A percentile compares a stretch with the other conserved stretches of the same genome.
These are phyloP conservation scores for Sterrhoptilus dennistouni DNA, from an alignment of 2,113 vertebrate species.

Conservation along the genomic window DNA sequence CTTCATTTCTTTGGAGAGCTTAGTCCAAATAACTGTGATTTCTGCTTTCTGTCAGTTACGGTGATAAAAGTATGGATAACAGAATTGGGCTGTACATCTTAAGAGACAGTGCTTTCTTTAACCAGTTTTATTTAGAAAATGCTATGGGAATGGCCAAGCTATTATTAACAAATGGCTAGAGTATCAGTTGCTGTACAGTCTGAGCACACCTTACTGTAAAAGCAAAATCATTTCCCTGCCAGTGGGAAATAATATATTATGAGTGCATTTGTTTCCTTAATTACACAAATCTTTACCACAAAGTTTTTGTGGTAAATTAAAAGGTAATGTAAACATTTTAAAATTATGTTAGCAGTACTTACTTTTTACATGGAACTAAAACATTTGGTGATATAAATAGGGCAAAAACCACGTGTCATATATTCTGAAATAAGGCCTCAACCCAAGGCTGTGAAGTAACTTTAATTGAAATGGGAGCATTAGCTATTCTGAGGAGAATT, in stretches of 20 bases:
- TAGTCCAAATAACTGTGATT: not conserved
- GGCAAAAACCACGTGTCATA: not conserved
- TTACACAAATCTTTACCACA: conserved; percentile 2
- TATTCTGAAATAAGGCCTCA: not conserved
- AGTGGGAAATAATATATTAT: not conserved
- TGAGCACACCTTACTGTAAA: not conserved
- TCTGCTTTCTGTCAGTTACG: not conserved
- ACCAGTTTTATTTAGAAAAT: conserved; percentile 17
- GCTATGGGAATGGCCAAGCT: not conserved
- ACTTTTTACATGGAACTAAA: not conserved
- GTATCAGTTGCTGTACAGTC: not conserved
- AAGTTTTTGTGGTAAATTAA: conserved; percentile 25
- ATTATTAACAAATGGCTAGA: not conserved
- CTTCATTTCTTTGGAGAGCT: not conserved
- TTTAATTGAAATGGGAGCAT: not conserved
- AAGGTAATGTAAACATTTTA: not conserved
- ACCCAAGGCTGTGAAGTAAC: not conserved
- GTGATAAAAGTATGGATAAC: not conserved
- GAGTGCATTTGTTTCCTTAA: not conserved
- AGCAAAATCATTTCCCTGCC: not conserved
- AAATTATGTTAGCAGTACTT: not conserved
- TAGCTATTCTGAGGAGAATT: not conserved
- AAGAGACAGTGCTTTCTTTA: not conserved
- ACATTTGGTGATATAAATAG: not conserved
- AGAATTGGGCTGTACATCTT: not conserved